Percentiles rank a stretch among this genome's conserved stretches.
These are phyloP conservation scores for Acanthisitta chloris DNA, from an alignment of 2,113 vertebrate genomes.

Conservation along the genomic window DNA sequence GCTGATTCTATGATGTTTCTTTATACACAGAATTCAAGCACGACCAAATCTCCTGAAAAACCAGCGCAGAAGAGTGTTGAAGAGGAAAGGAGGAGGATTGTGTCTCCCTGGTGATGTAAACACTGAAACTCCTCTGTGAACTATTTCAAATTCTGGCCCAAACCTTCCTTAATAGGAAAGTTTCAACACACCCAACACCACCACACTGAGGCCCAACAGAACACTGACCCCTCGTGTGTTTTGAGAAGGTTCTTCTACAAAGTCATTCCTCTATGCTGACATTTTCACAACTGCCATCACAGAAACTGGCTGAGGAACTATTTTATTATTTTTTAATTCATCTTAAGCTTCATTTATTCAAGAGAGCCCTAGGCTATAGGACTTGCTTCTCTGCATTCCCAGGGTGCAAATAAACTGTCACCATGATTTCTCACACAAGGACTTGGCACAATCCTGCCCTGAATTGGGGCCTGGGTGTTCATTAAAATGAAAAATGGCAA, in stretches of 20 bases:
- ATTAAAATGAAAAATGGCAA: neutral
- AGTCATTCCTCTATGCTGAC: rapidly evolving
- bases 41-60: rapidly evolving
- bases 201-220: rapidly evolving
- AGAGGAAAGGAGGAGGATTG: neutral
- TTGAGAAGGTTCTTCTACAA: neutral
- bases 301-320: neutral
- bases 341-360: neutral
- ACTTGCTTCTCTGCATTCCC: neutral
- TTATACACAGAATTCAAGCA: rapidly evolving
- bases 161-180: neutral
- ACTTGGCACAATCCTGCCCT: neutral
- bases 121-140: rapidly evolving
- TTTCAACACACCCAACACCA: neutral
- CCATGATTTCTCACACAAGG: neutral
- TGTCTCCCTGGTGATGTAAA: neutral
- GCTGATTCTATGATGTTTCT: too few relatives aligned
- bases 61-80: rapidly evolving
- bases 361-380: neutral
- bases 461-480: neutral
- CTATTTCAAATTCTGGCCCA: neutral
- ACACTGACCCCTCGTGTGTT: rapidly evolving
- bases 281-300: neutral
- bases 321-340: neutral
- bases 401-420: neutral